phyloP scores from a whole-genome alignment of 2,113 vertebrate species.

The Pelusios castaneus region DNA sequence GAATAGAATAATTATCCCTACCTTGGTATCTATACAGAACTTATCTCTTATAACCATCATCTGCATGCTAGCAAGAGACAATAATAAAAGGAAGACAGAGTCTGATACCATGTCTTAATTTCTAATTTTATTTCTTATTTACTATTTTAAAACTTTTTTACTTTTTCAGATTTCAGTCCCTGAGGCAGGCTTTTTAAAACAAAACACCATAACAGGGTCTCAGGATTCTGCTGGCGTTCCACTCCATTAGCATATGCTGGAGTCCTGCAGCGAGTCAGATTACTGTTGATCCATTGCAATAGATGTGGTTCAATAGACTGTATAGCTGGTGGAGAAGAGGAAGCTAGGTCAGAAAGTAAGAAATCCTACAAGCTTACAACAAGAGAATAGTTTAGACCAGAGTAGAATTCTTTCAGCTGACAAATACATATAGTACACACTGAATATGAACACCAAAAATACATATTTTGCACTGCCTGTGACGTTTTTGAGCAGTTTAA shows the following conservation, averaged over 20 bases:
- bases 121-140: background rate
- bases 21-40: background rate
- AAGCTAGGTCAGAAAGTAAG: too few species aligned
- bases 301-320: background rate
- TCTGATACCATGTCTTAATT: background rate
- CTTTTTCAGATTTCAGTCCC: background rate
- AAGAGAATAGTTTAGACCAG: background rate
- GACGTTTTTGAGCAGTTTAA: background rate
- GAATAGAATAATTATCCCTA: background rate
- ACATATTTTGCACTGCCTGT: background rate
- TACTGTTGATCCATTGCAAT: background rate
- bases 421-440: background rate
- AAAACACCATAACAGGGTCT: background rate
- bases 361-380: background rate
- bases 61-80: background rate
- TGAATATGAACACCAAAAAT: background rate
- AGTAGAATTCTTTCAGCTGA: background rate
- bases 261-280: background rate
- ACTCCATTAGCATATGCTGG: background rate
- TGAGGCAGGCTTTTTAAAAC: background rate
- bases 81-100: background rate
- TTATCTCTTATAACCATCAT: background rate
- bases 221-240: background rate
- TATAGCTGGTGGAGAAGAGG: background rate
- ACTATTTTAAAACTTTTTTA: background rate